phyloP scores from a whole-genome alignment of 2,797 vertebrate genomes.

The Coccyzus lansbergi region DNA sequence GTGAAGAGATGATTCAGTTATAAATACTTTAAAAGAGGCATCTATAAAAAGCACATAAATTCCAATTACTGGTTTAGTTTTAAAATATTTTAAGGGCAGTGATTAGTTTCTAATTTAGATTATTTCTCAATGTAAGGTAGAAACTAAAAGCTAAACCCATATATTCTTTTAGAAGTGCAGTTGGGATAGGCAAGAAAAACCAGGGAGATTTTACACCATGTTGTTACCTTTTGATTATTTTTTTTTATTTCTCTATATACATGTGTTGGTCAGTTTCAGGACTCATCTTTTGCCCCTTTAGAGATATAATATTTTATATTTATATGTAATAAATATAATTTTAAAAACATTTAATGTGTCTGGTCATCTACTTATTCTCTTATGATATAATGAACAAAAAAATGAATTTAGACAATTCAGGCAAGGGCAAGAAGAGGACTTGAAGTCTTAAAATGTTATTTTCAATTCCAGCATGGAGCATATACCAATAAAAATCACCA shows the following conservation, averaged over 20 bases:
- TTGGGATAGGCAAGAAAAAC: background rate
- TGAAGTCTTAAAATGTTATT: background rate
- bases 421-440: background rate
- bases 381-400: background rate
- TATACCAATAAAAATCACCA: background rate
- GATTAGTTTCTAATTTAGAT: background rate
- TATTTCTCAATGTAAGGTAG: background rate
- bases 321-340: background rate
- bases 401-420: background rate
- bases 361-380: background rate
- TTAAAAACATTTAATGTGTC: background rate
- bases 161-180: background rate
- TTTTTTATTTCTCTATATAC: rapidly evolving
- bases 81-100: background rate
- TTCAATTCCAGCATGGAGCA: background rate
- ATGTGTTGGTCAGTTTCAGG: background rate
- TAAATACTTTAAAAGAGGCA: background rate
- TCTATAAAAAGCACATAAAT: background rate
- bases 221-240: background rate
- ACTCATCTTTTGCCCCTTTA: background rate
- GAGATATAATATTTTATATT: background rate
- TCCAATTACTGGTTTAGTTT: background rate
- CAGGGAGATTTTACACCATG: background rate
- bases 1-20: background rate
- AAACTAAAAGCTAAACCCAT: background rate